Evolutionary conservation across 2,113 vertebrate genomes (phyloP).

Genomic region (Marmota monax): DNA sequence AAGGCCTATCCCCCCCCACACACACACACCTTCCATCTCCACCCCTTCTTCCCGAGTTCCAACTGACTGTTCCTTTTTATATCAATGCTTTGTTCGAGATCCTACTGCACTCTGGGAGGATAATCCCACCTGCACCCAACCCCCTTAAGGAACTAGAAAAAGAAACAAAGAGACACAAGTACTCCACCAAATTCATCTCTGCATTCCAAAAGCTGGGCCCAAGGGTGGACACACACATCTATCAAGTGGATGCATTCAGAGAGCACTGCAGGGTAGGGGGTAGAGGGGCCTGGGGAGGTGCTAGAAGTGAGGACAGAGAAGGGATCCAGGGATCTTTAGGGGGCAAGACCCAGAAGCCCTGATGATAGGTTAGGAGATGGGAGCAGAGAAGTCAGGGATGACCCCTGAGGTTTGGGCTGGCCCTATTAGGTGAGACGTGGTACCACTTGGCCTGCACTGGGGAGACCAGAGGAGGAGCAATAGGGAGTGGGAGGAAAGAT

Average conservation of each 20-base stretch:
- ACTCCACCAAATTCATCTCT: not conserved
- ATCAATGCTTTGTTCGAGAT: not conserved
- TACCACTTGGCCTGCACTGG: not conserved
- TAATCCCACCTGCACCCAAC: not conserved
- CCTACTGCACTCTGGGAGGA: not conserved
- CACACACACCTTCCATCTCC: not conserved
- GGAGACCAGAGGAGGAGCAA: not conserved
- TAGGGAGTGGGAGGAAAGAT: no score
- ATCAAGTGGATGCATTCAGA: not conserved
- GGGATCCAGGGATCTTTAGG: not conserved
- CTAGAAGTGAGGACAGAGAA: no score
- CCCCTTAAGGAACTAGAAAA: not conserved
- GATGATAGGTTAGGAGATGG: not conserved
- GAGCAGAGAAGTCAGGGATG: not conserved
- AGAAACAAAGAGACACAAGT: not conserved
- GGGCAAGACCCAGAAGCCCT: not conserved
- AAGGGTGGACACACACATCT: no score
- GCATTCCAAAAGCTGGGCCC: not conserved
- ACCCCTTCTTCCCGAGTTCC: not conserved
- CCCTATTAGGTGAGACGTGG: not conserved
- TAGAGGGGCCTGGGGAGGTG: not conserved
- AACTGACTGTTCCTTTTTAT: not conserved
- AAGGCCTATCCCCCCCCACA: not conserved
- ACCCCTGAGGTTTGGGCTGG: not conserved
- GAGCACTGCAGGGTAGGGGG: accelerated